Conservation (phyloP, 2,888 invertebrate genomes). For the Cryptocephalus primarius region DNA sequence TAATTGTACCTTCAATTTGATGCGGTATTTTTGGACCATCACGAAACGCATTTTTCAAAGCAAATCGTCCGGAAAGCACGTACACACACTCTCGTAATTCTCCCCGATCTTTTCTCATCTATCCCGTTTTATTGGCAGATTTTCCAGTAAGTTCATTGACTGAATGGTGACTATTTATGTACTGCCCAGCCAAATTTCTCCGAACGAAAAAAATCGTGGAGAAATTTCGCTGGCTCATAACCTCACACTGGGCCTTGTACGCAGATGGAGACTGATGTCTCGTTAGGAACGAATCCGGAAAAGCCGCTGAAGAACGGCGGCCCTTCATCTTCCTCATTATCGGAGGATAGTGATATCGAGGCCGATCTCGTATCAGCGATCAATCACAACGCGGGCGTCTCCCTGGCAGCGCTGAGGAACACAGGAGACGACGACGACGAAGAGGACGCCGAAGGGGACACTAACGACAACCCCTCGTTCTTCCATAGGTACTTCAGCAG, state of each 20-base stretch:
- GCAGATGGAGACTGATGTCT: conserved; percentile 16
- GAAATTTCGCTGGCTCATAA: too few species aligned
- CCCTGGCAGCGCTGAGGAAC: conserved; percentile 56
- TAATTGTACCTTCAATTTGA: too few species aligned
- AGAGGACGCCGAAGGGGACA: conserved; percentile 25
- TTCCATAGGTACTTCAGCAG: conserved; percentile 65
- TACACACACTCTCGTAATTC: too few species aligned
- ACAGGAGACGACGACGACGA: conserved; percentile 35
- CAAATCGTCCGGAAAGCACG: too few species aligned
- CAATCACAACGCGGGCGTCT: conserved; percentile 57
- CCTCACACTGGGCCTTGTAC: neutral
- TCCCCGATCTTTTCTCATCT: too few species aligned
- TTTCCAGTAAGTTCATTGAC: too few species aligned
- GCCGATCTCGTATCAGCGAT: conserved; percentile 56
- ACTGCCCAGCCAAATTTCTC: too few species aligned
- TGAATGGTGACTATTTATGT: too few species aligned
- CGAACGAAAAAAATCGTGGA: too few species aligned
- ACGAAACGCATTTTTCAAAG: too few species aligned
- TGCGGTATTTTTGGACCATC: too few species aligned
- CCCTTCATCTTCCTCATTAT: conserved; percentile 8
- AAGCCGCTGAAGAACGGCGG: conserved; percentile 2
- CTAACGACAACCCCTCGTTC: conserved; percentile 45
- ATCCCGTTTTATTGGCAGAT: too few species aligned
- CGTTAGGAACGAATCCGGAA: conserved; percentile 1
- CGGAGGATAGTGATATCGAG: conserved; percentile 45